These are phyloP conservation scores for Apogon talboti DNA, from an alignment of 2,797 vertebrate species.

Conservation along the genomic window DNA sequence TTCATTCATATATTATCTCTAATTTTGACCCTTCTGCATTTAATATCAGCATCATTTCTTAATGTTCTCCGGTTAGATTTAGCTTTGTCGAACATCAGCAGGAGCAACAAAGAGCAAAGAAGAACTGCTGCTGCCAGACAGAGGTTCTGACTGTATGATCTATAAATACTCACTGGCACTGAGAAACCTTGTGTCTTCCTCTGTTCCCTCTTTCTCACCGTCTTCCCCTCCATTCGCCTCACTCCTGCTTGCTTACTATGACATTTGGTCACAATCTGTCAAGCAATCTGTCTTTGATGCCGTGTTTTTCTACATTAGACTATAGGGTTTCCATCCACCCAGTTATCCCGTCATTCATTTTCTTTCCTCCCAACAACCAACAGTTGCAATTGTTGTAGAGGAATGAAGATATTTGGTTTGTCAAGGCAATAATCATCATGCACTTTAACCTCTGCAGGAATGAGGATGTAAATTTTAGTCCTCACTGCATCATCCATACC, in stretches of 20 bases:
- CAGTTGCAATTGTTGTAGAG: conserved; percentile 5
- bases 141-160: conserved; percentile 76
- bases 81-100: conserved; percentile 55
- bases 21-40: conserved; percentile 6
- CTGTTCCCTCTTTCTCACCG: conserved; percentile 19
- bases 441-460: conserved; percentile 6
- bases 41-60: conserved; percentile 41
- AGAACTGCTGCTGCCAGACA: conserved; percentile 72
- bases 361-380: neutral
- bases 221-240: conserved; percentile 31
- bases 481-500: conserved; percentile 6
- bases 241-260: conserved; percentile 39
- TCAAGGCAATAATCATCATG: neutral
- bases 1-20: conserved; percentile 34
- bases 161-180: conserved; percentile 76
- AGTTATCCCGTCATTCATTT: conserved; percentile 8
- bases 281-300: conserved; percentile 56
- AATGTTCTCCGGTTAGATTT: conserved; percentile 57
- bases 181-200: conserved; percentile 60
- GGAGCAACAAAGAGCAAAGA: conserved; percentile 59
- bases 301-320: conserved; percentile 26
- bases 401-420: neutral
- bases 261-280: conserved; percentile 70
- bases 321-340: conserved; percentile 7
- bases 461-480: neutral